Evolutionary conservation across 2,797 vertebrate genomes (phyloP).

Genomic region (Rhadinocentrus ornatus): DNA sequence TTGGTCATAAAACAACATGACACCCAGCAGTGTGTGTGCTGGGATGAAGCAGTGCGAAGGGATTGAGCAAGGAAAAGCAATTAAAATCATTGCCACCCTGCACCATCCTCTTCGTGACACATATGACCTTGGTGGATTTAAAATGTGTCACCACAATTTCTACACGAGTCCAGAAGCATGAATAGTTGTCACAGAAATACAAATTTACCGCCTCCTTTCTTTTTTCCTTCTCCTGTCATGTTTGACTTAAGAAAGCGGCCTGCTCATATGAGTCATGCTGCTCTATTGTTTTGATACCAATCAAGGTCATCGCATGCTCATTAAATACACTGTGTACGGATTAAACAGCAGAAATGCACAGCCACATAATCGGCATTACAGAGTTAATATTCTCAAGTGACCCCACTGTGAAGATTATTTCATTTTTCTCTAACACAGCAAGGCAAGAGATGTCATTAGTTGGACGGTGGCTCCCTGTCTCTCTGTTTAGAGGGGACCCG

Average conservation of each 20-base stretch:
- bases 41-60: conserved; percentile 41
- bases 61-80: conserved; percentile 52
- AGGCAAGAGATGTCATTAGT: conserved; percentile 42
- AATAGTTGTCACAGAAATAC: conserved; percentile 19
- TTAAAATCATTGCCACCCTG: conserved; percentile 64
- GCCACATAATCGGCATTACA: conserved; percentile 27
- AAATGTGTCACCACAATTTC: conserved; percentile 39
- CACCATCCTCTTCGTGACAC: conserved; percentile 29
- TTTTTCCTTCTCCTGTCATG: conserved; percentile 3
- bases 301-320: conserved; percentile 63
- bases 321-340: conserved; percentile 41
- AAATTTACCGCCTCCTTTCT: conserved; percentile 3
- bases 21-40: conserved; percentile 38
- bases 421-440: conserved; percentile 32
- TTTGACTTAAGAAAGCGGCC: conserved; percentile 3
- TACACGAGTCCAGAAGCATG: conserved; percentile 21
- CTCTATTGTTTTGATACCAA: conserved; percentile 43
- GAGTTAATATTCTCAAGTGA: conserved; percentile 47
- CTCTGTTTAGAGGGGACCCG: conserved; percentile 29
- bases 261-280: conserved; percentile 22
- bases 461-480: conserved; percentile 33
- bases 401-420: conserved; percentile 46
- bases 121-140: conserved; percentile 62
- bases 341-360: conserved; percentile 39
- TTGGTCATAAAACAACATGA: conserved; percentile 66